A percentile compares a stretch with the other conserved stretches of the same genome.
These are phyloP conservation scores for Vidua chalybeata DNA, from an alignment of 2,113 vertebrate genomes.

Conservation along the genomic window DNA sequence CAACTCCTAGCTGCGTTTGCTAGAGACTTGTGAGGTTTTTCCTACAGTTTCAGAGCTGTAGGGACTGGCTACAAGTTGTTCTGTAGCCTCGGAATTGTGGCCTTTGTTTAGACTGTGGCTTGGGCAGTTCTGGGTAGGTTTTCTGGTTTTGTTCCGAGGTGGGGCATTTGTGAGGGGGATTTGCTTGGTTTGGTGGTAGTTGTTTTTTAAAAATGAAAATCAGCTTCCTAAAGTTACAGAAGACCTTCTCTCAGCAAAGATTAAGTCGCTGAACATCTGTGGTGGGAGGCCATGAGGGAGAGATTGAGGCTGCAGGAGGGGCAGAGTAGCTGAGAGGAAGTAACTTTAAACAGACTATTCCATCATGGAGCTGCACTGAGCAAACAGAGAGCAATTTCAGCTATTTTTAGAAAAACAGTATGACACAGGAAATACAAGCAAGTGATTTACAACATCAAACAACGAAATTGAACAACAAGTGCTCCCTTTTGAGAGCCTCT, in stretches of 20 bases:
- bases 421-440: slow-evolving; percentile 38
- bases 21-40: not conserved
- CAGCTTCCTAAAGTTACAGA: not conserved
- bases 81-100: not conserved
- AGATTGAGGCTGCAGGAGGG: not conserved
- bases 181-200: not conserved
- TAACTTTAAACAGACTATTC: not conserved
- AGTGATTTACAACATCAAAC: slow-evolving; percentile 12
- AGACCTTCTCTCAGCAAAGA: not conserved
- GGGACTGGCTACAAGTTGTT: not conserved
- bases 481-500: not conserved
- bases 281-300: not conserved
- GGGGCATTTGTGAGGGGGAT: accelerated
- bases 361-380: not conserved
- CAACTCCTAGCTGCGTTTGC: not conserved
- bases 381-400: not conserved
- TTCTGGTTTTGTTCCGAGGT: not conserved
- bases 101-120: not conserved
- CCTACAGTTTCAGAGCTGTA: not conserved
- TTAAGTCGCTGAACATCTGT: slow-evolving; percentile 35
- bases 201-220: not conserved
- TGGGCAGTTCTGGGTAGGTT: accelerated
- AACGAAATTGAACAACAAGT: not conserved
- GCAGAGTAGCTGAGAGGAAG: slow-evolving; percentile 8
- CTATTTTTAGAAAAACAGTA: slow-evolving; percentile 29